Evolutionary conservation across 1,140 invertebrate genomes (phyloP).

Genomic region (Drosophila setifemur): DNA sequence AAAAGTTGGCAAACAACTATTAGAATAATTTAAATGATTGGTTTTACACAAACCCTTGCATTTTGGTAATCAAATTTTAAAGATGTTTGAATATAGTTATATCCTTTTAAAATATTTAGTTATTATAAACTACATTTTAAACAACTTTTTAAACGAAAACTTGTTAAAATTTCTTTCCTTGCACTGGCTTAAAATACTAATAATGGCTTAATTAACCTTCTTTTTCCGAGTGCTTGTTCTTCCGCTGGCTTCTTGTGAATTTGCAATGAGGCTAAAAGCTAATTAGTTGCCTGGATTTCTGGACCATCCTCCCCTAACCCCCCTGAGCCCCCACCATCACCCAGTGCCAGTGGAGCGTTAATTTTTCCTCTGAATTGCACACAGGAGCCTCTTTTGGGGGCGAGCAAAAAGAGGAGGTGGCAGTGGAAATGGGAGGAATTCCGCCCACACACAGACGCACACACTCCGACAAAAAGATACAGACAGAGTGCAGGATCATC

Average conservation of each 20-base stretch:
- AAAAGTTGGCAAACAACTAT: too few species aligned
- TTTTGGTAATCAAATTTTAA: not conserved
- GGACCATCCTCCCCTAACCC: too few species aligned
- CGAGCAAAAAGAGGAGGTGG: not conserved
- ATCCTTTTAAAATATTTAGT: not conserved
- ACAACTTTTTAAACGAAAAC: not conserved
- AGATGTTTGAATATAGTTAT: too few species aligned
- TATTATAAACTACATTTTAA: not conserved
- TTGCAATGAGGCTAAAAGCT: constrained; percentile 61
- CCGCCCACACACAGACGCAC: not conserved
- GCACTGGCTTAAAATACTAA: not conserved
- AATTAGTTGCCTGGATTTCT: constrained; percentile 63
- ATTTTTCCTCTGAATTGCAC: constrained; percentile 43
- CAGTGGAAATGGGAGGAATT: not conserved
- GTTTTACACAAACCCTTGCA: too few species aligned
- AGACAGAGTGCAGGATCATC: constrained; percentile 58
- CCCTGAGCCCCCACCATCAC: not conserved
- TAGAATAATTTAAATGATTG: too few species aligned
- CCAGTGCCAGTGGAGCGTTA: constrained; percentile 35
- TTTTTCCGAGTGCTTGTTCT: constrained; percentile 8
- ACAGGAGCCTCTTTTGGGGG: constrained; percentile 22
- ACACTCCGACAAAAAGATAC: not conserved
- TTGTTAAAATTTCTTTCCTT: too few species aligned
- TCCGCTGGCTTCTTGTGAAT: constrained; percentile 47
- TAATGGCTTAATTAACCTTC: too few species aligned